Percentiles rank a stretch among this genome's conserved stretches.
Evolutionary conservation across 1,140 invertebrate genomes (phyloP).

Genomic region (Ylistrum balloti): DNA sequence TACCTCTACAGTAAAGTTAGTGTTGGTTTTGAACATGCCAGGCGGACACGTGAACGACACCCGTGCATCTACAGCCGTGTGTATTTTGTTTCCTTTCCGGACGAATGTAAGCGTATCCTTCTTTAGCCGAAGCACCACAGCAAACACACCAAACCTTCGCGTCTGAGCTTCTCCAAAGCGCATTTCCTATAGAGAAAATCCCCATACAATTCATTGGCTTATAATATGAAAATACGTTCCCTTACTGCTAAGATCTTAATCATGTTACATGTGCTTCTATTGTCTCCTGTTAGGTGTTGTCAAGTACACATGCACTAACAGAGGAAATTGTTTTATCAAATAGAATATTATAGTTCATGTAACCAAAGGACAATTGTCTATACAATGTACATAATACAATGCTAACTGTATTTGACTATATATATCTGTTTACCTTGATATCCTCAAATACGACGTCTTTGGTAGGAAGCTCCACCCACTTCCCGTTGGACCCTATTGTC

Average conservation of each 20-base stretch:
- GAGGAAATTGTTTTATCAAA: no score
- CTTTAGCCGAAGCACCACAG: slow-evolving; percentile 69
- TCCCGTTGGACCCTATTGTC: slow-evolving; percentile 54
- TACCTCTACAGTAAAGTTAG: slow-evolving; percentile 69
- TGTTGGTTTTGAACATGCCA: slow-evolving; percentile 63
- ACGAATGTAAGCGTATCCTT: slow-evolving; percentile 64
- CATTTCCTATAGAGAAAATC: slow-evolving; percentile 63
- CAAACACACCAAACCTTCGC: slow-evolving; percentile 62
- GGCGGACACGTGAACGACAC: slow-evolving; percentile 67
- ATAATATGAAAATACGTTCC: no score
- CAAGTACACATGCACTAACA: no score
- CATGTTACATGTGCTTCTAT: no score
- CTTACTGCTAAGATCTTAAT: no score
- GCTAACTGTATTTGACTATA: no score
- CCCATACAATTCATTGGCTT: no score
- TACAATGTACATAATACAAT: no score
- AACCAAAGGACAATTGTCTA: no score
- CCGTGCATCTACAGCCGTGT: slow-evolving; percentile 70
- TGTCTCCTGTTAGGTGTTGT: no score
- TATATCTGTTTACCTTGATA: slow-evolving; percentile 69
- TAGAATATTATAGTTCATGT: no score
- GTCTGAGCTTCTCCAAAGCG: slow-evolving; percentile 69
- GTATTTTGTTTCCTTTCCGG: slow-evolving; percentile 70
- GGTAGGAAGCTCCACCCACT: slow-evolving; percentile 72
- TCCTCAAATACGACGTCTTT: slow-evolving; percentile 74